Percentiles rank a stretch among this genome's conserved stretches.
phyloP scores from a whole-genome alignment of 2,888 invertebrate species.

The Bombylius discolor region DNA sequence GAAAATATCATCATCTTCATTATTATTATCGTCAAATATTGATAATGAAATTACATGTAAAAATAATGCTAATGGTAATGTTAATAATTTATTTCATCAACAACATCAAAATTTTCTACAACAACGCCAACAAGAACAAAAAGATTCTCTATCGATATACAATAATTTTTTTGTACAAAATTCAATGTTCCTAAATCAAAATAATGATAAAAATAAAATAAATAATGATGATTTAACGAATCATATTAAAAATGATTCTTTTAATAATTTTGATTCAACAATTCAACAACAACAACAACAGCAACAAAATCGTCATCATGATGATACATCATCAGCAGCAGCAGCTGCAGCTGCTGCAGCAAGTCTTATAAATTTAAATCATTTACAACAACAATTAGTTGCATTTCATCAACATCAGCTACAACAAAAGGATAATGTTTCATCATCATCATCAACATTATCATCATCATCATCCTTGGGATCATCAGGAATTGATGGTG shows the following conservation, averaged over 20 bases:
- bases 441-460: background rate
- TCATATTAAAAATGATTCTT: background rate
- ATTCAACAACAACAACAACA: slow-evolving; percentile 14
- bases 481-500: background rate
- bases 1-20: background rate
- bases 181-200: slow-evolving; percentile 9
- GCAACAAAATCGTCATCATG: background rate
- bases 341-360: slow-evolving; percentile 4
- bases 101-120: background rate
- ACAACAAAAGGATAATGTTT: background rate
- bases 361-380: slow-evolving; percentile 16
- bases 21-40: background rate
- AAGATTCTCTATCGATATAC: slow-evolving; percentile 10
- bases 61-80: background rate
- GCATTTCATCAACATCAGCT: slow-evolving; percentile 14
- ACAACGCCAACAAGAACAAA: background rate
- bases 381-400: slow-evolving; percentile 17
- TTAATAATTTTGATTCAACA: slow-evolving; percentile 6
- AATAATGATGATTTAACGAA: background rate
- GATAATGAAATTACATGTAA: background rate
- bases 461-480: no score
- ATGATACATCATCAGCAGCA: background rate
- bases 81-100: background rate
- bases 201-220: background rate
- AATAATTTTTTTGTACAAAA: slow-evolving; percentile 14